Percentiles rank a stretch among this genome's conserved stretches.
These are phyloP conservation scores for Nicator chloris DNA, from an alignment of 2,113 vertebrate genomes.

Conservation along the genomic window DNA sequence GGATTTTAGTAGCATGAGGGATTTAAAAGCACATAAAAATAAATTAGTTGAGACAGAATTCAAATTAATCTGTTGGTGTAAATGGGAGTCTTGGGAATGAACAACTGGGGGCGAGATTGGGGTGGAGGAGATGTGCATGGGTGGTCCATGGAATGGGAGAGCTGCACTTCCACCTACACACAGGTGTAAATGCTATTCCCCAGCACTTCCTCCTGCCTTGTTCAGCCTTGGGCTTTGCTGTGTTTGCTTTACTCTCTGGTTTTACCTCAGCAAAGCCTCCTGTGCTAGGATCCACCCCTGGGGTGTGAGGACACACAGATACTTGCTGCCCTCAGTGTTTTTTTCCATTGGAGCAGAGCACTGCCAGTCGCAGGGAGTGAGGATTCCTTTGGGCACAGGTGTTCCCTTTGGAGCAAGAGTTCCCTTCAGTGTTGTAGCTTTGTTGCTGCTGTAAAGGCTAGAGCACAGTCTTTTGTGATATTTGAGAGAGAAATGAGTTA, in stretches of 20 bases:
- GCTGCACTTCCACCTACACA: neutral
- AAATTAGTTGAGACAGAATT: neutral
- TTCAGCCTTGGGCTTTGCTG: neutral
- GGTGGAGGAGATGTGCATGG: rapidly evolving
- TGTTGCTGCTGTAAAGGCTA: neutral
- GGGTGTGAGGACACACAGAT: neutral
- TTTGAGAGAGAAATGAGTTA: neutral
- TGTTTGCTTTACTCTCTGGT: neutral
- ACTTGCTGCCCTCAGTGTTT: neutral
- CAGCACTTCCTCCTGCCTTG: neutral
- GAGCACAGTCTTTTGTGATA: neutral
- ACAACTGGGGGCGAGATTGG: rapidly evolving
- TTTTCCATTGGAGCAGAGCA: neutral
- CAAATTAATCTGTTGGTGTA: neutral
- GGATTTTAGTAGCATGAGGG: neutral
- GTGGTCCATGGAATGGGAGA: neutral
- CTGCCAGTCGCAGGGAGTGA: neutral
- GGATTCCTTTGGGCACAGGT: neutral
- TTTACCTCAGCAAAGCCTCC: neutral
- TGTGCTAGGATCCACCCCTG: neutral
- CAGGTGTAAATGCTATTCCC: neutral
- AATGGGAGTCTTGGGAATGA: neutral
- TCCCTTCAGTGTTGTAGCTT: neutral
- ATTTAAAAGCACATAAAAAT: neutral
- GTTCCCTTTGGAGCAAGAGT: neutral